Evolutionary conservation across 1,140 invertebrate genomes (phyloP), one percentile per base, ranked within the genome.

Genomic region (Megalopta genalis): DNA sequence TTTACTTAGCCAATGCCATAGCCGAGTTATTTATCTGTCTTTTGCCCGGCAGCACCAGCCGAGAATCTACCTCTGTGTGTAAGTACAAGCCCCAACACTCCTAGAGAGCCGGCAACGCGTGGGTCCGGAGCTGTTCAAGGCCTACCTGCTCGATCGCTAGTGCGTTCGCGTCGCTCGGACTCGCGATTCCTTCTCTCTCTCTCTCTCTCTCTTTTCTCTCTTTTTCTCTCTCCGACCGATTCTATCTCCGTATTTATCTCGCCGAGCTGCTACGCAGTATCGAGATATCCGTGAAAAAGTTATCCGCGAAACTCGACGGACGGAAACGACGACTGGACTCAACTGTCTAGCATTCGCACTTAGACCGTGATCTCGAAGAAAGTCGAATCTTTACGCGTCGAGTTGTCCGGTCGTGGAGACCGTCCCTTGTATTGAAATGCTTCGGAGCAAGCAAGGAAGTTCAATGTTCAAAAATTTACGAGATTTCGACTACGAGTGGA

Each of bases 1-100:
- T 91, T 92, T 92, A 93, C 90, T 92, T 91, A 92, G 88, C 90
- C 90, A 91, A 92, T 89, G 88, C 91, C 90, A 90, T 93, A 91
- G 80, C 88, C 89, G 88, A 91, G 89, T 92, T 93, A 92, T 92
- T 93, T 92, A 91, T 92, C 90, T 90, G 88, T 90, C 91, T 93
- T 91, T 92, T 91, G 88, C 86, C 88, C 88, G 83, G 88, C 90
- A 91, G 90, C 90, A 85, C 75, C 72, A 77, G 62, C 80, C 89
- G 84, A 82, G 85, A 90, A 90, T 90, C 10, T 46, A 89, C 87
- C 88, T 90, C 88, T 90, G 89, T 88, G 89, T 71, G 77, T 85
- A 70, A 84, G 76, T 46, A 46, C 42, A 14, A 46, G 23, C n/a
- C 23, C 67, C 83, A 87, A 79, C 86, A 82, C 83, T 88, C 83